Conservation (phyloP, 1,140 invertebrate genomes). For the Drosophila nikananu region DNA sequence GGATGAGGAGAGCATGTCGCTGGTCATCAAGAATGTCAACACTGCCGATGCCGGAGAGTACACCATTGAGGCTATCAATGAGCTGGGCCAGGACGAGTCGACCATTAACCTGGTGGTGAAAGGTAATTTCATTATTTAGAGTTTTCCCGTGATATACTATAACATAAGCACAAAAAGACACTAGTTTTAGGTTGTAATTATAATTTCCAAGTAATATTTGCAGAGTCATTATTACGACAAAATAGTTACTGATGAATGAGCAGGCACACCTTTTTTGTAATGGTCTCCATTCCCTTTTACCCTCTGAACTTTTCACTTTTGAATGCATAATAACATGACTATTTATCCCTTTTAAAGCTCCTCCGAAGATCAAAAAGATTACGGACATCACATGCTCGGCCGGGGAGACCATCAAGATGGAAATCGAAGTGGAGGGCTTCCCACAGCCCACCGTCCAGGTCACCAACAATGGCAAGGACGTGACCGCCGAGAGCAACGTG, state of each 20-base stretch:
- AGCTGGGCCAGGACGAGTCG: constrained; percentile 93
- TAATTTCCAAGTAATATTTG: constrained; percentile 6
- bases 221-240: background rate
- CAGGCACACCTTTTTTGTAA: constrained; percentile 1
- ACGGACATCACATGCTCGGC: constrained; percentile 90
- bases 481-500: constrained; percentile 90
- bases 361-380: constrained; percentile 93
- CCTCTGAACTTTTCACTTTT: background rate
- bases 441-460: constrained; percentile 93
- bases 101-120: constrained; percentile 92
- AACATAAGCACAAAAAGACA: constrained; percentile 5
- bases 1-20: constrained; percentile 95
- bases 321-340: background rate
- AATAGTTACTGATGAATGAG: constrained; percentile 7
- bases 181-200: constrained; percentile 1
- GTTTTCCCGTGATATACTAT: background rate
- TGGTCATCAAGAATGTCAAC: constrained; percentile 95
- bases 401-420: constrained; percentile 89
- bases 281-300: background rate
- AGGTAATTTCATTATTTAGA: constrained; percentile 67
- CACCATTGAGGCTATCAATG: constrained; percentile 93
- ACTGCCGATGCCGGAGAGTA: constrained; percentile 94
- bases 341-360: constrained; percentile 85
- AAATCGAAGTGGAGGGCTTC: constrained; percentile 93
- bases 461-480: constrained; percentile 93